Conservation (phyloP, 2,113 vertebrate species). For the Pseudorasbora parva region DNA sequence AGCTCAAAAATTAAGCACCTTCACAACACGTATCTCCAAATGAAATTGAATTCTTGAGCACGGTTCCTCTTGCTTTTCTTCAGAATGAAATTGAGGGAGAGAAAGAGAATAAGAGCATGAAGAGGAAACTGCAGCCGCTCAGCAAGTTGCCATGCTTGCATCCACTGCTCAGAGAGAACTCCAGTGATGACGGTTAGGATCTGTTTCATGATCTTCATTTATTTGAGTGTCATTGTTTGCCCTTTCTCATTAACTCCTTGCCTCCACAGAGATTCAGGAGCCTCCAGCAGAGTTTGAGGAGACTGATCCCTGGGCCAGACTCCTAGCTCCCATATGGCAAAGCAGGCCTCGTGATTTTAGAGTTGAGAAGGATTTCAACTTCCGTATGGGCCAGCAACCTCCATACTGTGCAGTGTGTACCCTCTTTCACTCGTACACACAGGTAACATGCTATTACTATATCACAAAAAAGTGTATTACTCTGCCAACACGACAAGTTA, state of each 20-base stretch:
- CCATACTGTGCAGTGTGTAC: constrained; percentile 93
- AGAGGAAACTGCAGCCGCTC: constrained; percentile 85
- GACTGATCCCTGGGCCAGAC: constrained; percentile 90
- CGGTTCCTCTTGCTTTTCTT: constrained; percentile 40
- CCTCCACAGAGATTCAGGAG: constrained; percentile 65
- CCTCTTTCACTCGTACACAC: constrained; percentile 89
- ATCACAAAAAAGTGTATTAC: neutral
- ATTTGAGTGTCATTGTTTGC: neutral
- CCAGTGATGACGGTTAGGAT: constrained; percentile 87
- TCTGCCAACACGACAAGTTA: neutral
- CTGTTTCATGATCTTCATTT: constrained; percentile 68
- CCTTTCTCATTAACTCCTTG: neutral
- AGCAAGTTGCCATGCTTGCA: constrained; percentile 90
- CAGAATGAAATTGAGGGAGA: constrained; percentile 82
- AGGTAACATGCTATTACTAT: constrained; percentile 66
- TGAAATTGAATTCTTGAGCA: too few relatives aligned
- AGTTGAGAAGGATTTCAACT: constrained; percentile 90
- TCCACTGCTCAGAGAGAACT: constrained; percentile 86
- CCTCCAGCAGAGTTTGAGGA: constrained; percentile 77
- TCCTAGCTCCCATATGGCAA: constrained; percentile 90
- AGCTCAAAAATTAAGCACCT: neutral
- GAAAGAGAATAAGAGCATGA: constrained; percentile 84
- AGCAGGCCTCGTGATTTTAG: constrained; percentile 84
- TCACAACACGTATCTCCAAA: neutral
- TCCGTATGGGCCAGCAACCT: constrained; percentile 82